phyloP scores from a whole-genome alignment of 2,113 vertebrate genomes.

The Corythaeola cristata region DNA sequence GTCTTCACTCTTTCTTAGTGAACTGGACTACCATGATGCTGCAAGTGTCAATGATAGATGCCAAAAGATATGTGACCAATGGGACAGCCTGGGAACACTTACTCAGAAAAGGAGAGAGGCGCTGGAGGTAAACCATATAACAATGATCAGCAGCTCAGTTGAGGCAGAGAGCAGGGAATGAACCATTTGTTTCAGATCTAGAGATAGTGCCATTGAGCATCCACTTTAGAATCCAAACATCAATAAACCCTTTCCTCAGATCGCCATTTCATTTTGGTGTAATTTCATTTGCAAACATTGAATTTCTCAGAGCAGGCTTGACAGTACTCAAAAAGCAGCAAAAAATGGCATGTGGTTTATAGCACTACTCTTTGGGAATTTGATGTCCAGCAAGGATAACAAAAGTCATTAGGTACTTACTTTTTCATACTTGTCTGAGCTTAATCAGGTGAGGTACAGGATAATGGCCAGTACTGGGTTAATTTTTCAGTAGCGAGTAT shows the following conservation, averaged over 20 bases:
- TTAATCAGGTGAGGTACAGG: background rate
- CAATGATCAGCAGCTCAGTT: background rate
- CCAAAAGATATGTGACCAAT: slow-evolving; percentile 97
- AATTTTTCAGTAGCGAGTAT: background rate
- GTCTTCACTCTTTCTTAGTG: slow-evolving; percentile 66
- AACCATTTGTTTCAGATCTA: background rate
- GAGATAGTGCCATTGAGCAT: background rate
- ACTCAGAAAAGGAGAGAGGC: slow-evolving; percentile 96
- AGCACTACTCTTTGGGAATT: background rate
- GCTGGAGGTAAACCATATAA: slow-evolving; percentile 81
- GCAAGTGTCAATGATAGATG: slow-evolving; percentile 92
- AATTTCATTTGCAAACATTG: background rate
- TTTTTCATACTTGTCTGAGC: background rate
- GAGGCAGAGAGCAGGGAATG: background rate
- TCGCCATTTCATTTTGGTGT: background rate
- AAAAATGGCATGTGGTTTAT: background rate
- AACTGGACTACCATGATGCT: slow-evolving; percentile 94
- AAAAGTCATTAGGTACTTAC: background rate
- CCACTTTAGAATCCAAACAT: background rate
- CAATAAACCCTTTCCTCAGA: background rate
- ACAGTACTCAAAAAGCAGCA: background rate
- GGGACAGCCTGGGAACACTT: slow-evolving; percentile 94
- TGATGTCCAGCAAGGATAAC: background rate
- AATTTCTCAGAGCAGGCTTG: background rate
- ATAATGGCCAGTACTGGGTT: background rate